These are phyloP conservation scores for Conger conger DNA, from an alignment of 2,113 vertebrate species.

Conservation along the genomic window DNA sequence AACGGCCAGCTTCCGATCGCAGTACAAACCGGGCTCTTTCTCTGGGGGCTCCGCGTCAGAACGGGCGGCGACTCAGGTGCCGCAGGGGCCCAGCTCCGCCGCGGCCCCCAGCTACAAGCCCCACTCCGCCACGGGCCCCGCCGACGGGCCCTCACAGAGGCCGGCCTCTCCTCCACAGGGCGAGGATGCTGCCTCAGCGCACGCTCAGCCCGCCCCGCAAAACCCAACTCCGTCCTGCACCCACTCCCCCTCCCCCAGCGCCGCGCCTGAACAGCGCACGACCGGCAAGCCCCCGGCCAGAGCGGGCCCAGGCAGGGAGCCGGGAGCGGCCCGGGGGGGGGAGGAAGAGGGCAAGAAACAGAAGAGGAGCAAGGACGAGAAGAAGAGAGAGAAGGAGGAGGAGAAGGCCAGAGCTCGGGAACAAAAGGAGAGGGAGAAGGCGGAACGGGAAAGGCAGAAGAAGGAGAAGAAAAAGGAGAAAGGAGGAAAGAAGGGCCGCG, in stretches of 20 bases:
- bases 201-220: neutral
- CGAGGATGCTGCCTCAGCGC: constrained; percentile 32
- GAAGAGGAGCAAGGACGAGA: constrained; percentile 55
- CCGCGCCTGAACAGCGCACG: constrained; percentile 77
- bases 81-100: neutral
- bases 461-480: constrained; percentile 14
- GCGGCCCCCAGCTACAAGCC: constrained; percentile 13
- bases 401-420: constrained; percentile 47
- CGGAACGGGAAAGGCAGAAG: constrained; percentile 66
- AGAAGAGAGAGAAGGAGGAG: constrained; percentile 58
- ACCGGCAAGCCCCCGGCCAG: constrained; percentile 80
- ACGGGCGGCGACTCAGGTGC: constrained; percentile 40
- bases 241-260: constrained; percentile 55
- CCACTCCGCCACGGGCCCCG: constrained; percentile 51
- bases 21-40: constrained; percentile 62
- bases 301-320: constrained; percentile 64
- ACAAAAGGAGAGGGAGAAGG: constrained; percentile 57
- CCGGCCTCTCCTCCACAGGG: constrained; percentile 37
- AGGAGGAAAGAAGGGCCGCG: neutral
- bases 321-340: constrained; percentile 40
- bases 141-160: constrained; percentile 19
- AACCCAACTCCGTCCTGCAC: constrained; percentile 37
- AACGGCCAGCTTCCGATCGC: constrained; percentile 51
- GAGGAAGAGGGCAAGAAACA: constrained; percentile 51
- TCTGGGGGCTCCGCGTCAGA: constrained; percentile 47